Conservation (phyloP, 2,797 vertebrate genomes). For the Hephaestus fuliginosus region DNA sequence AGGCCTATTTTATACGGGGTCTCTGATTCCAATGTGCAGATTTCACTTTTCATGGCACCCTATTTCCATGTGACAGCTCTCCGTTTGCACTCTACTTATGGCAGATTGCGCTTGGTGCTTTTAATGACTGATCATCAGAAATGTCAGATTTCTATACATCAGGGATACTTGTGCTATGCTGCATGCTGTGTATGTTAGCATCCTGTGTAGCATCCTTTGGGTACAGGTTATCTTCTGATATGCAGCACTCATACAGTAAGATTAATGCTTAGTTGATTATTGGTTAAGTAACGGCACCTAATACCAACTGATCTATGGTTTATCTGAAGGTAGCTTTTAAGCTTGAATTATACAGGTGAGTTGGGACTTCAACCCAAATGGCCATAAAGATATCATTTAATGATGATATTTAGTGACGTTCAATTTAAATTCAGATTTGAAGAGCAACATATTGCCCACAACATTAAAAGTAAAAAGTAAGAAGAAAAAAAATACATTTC, state of each 20-base stretch:
- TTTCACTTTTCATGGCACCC: neutral
- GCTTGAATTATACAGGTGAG: neutral
- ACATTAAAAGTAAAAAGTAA: neutral
- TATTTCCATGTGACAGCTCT: conserved; percentile 5
- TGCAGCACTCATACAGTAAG: neutral
- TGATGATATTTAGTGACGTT: neutral
- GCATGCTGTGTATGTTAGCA: neutral
- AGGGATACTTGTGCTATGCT: neutral
- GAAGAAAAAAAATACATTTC: neutral
- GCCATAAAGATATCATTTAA: neutral
- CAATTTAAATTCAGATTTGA: conserved; percentile 2
- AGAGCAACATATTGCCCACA: neutral
- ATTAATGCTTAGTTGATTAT: neutral
- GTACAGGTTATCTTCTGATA: neutral
- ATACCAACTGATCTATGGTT: neutral
- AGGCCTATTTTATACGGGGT: neutral
- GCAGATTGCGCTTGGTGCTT: neutral
- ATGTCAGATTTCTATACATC: conserved; percentile 15
- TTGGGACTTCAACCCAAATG: neutral
- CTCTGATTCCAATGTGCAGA: neutral
- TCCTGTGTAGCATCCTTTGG: neutral
- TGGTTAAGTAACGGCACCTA: neutral
- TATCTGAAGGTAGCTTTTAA: neutral
- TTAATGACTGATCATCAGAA: conserved; percentile 1
- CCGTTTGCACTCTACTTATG: conserved; percentile 6